These are phyloP conservation scores for Orchesella flavescens DNA, from an alignment of 2,888 invertebrate species.

Conservation along the genomic window DNA sequence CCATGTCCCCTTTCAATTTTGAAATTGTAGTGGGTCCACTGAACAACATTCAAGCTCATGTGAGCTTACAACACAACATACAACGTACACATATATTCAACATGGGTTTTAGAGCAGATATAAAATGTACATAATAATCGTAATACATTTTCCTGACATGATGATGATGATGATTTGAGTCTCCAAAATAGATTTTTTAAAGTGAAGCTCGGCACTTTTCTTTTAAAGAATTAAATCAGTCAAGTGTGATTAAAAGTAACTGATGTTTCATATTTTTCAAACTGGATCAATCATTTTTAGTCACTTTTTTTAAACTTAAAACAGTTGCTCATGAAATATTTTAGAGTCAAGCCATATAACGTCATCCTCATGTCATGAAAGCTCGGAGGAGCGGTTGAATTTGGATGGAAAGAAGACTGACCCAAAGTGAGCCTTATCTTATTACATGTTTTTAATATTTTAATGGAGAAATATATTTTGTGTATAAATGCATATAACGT, in stretches of 20 bases:
- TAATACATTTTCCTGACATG: slow-evolving; percentile 7
- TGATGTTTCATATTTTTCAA: slow-evolving; percentile 51
- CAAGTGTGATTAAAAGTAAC: slow-evolving; percentile 56
- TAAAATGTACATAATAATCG: neutral
- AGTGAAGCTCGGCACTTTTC: neutral
- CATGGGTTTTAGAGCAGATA: neutral
- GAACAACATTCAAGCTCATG: neutral
- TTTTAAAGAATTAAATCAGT: slow-evolving; percentile 51
- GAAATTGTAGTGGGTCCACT: slow-evolving; percentile 47
- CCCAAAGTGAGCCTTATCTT: too few species aligned
- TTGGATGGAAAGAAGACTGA: too few species aligned
- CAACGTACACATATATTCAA: neutral
- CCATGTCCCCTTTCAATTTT: slow-evolving; percentile 63
- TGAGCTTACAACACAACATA: neutral
- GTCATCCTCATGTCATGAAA: slow-evolving; percentile 9
- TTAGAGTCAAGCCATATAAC: too few species aligned
- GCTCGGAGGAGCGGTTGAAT: too few species aligned
- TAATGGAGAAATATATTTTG: too few species aligned
- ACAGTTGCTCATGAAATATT: neutral
- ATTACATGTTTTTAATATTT: too few species aligned
- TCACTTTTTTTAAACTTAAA: neutral
- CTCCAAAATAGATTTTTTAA: slow-evolving; percentile 19
- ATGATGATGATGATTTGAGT: too few species aligned
- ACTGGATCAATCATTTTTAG: slow-evolving; percentile 44
- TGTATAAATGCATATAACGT: too few species aligned